A percentile compares a stretch with the other conserved stretches of the same genome.
Evolutionary conservation across 2,113 vertebrate species (phyloP).

Genomic region (Ctenomys sociabilis): DNA sequence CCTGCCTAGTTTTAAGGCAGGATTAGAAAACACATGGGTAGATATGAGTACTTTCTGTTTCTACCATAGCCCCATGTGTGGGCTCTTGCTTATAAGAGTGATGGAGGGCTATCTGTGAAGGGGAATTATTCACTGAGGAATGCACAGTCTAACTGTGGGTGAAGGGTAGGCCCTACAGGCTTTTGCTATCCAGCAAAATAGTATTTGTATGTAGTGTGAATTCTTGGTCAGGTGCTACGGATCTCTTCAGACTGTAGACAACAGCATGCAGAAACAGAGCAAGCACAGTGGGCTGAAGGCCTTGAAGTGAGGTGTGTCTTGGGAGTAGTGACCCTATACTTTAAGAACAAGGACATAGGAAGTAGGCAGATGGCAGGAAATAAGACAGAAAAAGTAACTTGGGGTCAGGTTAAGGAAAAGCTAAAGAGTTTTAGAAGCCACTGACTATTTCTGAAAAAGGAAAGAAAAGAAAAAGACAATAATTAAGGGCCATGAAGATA

Average conservation of each 20-base stretch:
- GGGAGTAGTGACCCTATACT: not conserved
- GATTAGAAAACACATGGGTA: not conserved
- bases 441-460: not conserved
- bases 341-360: not conserved
- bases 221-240: not conserved
- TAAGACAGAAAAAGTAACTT: conserved; percentile 16
- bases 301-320: not conserved
- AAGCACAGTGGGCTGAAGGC: not conserved
- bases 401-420: not conserved
- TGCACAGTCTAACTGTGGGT: not conserved
- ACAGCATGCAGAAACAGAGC: not conserved
- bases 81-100: not conserved
- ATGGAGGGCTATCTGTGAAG: not conserved
- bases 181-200: not conserved
- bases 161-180: not conserved
- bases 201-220: not conserved
- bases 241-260: not conserved
- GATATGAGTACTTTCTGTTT: not conserved
- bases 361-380: not conserved
- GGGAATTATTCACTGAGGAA: not conserved
- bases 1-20: not conserved
- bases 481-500: no score
- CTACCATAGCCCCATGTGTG: not conserved
- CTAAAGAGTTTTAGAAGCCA: conserved; percentile 34
- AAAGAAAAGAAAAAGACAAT: not conserved